phyloP scores from a whole-genome alignment of 1,140 invertebrate genomes.

The Zaprionus lachaisei region DNA sequence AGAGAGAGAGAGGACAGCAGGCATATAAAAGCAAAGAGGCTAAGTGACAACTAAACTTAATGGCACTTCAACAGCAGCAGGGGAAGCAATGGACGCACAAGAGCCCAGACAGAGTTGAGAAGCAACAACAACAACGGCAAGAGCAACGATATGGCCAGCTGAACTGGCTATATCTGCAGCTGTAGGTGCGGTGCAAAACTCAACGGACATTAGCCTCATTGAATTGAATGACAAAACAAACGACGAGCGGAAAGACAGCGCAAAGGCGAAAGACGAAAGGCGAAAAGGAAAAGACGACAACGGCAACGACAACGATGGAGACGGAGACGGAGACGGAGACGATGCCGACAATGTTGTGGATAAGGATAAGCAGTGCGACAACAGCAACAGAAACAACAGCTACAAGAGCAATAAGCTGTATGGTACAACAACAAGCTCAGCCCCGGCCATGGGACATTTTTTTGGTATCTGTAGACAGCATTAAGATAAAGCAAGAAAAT shows the following conservation, averaged over 20 bases:
- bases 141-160: constrained; percentile 20
- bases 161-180: constrained; percentile 52
- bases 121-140: constrained; percentile 30
- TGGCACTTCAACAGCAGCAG: constrained; percentile 83
- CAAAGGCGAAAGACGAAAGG: constrained; percentile 42
- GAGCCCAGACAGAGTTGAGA: constrained; percentile 51
- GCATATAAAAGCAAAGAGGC: constrained; percentile 83
- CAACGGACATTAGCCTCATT: constrained; percentile 84
- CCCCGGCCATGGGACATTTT: constrained; percentile 50
- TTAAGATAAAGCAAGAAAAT: constrained; percentile 80
- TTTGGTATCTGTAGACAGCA: constrained; percentile 69
- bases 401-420: neutral
- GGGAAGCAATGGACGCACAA: constrained; percentile 79
- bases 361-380: constrained; percentile 77
- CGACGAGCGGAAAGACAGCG: constrained; percentile 63
- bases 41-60: constrained; percentile 84
- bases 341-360: constrained; percentile 70
- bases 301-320: constrained; percentile 23
- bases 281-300: constrained; percentile 41
- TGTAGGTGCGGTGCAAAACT: constrained; percentile 69
- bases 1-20: constrained; percentile 33
- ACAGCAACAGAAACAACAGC: constrained; percentile 49
- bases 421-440: constrained; percentile 27
- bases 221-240: constrained; percentile 84
- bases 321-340: constrained; percentile 31